Conservation (phyloP, 2,888 invertebrate species). For the Synanthedon andrenaeformis region DNA sequence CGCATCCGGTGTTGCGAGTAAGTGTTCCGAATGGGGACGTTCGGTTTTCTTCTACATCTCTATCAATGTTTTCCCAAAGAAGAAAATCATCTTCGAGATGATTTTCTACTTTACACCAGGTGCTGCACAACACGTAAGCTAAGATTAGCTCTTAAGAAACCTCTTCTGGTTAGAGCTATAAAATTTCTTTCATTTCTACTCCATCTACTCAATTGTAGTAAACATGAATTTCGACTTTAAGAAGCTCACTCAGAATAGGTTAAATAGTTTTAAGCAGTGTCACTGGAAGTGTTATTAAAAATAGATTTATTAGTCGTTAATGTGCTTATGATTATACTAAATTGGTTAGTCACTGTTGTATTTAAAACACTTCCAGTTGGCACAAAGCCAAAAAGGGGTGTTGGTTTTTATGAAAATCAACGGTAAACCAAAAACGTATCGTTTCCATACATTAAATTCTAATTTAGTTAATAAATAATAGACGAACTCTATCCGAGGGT, state of each 20-base stretch:
- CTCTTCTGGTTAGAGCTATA: slow-evolving; percentile 16
- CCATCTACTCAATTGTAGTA: background rate
- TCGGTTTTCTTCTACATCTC: slow-evolving; percentile 17
- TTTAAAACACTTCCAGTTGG: slow-evolving; percentile 53
- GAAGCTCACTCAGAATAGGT: slow-evolving; percentile 7
- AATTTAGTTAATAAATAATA: slow-evolving; percentile 46
- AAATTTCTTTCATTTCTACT: background rate
- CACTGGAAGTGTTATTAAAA: slow-evolving; percentile 53
- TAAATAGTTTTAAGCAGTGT: slow-evolving; percentile 53
- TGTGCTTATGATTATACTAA: background rate
- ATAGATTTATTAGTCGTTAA: slow-evolving; percentile 17
- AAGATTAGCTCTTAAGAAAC: slow-evolving; percentile 10
- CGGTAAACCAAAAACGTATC: slow-evolving; percentile 63
- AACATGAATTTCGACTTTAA: slow-evolving; percentile 6
- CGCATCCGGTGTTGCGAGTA: slow-evolving; percentile 90
- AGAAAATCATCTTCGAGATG: background rate
- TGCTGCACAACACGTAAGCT: slow-evolving; percentile 4
- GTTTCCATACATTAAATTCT: slow-evolving; percentile 50
- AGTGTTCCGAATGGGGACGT: slow-evolving; percentile 61
- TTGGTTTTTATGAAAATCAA: slow-evolving; percentile 59
- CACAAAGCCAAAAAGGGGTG: slow-evolving; percentile 67
- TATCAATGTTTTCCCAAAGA: background rate
- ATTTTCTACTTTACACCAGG: slow-evolving; percentile 15
- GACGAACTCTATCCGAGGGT: slow-evolving; percentile 40
- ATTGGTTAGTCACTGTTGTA: background rate